Conservation (phyloP, 2,113 vertebrate genomes). For the Regulus satrapa region DNA sequence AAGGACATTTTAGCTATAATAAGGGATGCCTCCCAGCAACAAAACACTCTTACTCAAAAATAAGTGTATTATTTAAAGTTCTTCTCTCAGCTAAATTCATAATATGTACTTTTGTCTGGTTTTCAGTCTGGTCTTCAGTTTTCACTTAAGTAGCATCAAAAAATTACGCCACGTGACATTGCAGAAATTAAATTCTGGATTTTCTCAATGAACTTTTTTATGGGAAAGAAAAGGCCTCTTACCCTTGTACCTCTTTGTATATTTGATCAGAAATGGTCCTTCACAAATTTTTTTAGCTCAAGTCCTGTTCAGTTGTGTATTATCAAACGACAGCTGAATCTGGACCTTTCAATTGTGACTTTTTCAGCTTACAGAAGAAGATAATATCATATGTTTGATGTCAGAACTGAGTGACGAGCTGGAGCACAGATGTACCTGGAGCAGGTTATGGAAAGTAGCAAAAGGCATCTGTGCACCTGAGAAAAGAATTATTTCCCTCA, state of each 20-base stretch:
- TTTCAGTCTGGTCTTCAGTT: background rate
- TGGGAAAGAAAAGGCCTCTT: background rate
- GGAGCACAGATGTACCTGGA: background rate
- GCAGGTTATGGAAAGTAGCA: background rate
- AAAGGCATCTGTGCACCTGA: background rate
- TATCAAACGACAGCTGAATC: background rate
- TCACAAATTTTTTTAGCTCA: background rate
- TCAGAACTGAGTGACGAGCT: background rate
- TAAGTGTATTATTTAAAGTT: background rate
- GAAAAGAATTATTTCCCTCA: background rate
- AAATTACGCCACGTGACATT: background rate
- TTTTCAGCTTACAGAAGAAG: background rate
- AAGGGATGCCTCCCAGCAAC: background rate
- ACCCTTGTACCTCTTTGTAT: background rate
- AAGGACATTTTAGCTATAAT: background rate
- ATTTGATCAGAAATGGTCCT: background rate
- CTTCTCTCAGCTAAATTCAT: background rate
- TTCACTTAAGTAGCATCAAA: background rate
- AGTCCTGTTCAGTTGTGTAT: background rate
- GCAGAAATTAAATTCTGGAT: background rate
- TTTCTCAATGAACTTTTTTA: background rate
- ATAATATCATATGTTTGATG: background rate
- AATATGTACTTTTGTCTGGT: background rate
- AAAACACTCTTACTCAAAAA: background rate
- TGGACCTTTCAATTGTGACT: background rate